phyloP scores from a whole-genome alignment of 2,797 vertebrate genomes.

The Peromyscus nudipes region DNA sequence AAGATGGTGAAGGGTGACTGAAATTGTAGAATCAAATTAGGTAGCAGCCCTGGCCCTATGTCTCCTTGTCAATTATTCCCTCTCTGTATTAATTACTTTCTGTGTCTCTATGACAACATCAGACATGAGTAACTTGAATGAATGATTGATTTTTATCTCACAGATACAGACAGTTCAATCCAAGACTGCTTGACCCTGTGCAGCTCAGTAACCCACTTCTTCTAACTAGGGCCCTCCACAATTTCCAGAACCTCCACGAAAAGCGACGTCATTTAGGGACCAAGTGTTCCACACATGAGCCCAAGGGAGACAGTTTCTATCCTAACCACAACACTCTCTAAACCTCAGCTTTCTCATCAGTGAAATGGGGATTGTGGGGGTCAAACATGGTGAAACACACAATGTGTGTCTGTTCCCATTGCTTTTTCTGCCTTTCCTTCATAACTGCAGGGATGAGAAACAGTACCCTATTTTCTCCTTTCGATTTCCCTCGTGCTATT shows the following conservation, averaged over 20 bases:
- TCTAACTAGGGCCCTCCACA: neutral
- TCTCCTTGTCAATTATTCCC: neutral
- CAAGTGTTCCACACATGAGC: neutral
- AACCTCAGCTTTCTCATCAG: conserved; percentile 32
- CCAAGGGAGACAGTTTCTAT: neutral
- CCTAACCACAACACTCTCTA: neutral
- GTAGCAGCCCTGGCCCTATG: neutral
- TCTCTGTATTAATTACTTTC: neutral
- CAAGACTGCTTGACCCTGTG: neutral
- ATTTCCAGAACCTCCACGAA: neutral
- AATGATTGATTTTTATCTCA: neutral
- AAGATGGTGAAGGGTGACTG: neutral
- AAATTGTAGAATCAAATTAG: neutral
- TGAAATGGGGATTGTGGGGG: neutral
- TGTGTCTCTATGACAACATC: neutral
- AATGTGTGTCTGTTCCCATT: neutral
- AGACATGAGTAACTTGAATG: neutral
- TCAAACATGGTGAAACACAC: neutral
- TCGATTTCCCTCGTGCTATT: conserved; percentile 55
- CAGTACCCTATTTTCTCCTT: conserved; percentile 32
- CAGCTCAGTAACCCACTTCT: neutral
- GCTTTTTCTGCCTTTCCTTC: conserved; percentile 33
- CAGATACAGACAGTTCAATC: neutral
- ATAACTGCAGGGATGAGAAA: conserved; percentile 35
- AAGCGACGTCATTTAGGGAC: neutral